Evolutionary conservation across 30 jellyfish, hydroid and myxozoan genomes (phyloP).

Genomic region (Clytia hemisphaerica): DNA sequence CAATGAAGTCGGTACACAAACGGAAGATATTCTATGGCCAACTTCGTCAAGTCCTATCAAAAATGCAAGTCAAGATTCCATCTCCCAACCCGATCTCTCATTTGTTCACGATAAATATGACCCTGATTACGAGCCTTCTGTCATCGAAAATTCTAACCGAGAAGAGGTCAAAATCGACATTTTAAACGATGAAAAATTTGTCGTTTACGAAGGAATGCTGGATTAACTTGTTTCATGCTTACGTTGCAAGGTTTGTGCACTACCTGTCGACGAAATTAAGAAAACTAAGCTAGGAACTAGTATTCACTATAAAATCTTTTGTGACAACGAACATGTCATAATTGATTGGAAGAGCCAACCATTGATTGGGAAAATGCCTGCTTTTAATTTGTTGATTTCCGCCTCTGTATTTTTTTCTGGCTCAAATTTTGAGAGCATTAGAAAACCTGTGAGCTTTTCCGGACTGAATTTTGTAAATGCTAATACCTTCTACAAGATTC

Average conservation of each 20-base stretch:
- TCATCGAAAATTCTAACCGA: no score
- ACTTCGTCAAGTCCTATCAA: no score
- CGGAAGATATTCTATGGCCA: no score
- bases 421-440: neutral
- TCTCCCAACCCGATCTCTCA: no score
- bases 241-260: neutral
- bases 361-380: slow-evolving; percentile 6
- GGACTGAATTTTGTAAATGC: neutral
- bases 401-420: neutral
- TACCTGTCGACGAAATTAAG: neutral
- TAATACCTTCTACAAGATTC: neutral
- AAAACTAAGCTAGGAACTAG: neutral
- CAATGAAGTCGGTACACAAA: no score
- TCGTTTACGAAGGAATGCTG: neutral
- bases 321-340: neutral
- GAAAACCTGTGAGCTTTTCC: neutral
- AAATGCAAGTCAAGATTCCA: no score
- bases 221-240: neutral
- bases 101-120: no score
- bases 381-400: slow-evolving; percentile 8
- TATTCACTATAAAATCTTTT: neutral
- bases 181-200: neutral
- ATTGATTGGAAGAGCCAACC: neutral
- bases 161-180: no score
- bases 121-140: no score